Evolutionary conservation across 2,888 invertebrate species (phyloP).

Genomic region (Lysandra coridon): DNA sequence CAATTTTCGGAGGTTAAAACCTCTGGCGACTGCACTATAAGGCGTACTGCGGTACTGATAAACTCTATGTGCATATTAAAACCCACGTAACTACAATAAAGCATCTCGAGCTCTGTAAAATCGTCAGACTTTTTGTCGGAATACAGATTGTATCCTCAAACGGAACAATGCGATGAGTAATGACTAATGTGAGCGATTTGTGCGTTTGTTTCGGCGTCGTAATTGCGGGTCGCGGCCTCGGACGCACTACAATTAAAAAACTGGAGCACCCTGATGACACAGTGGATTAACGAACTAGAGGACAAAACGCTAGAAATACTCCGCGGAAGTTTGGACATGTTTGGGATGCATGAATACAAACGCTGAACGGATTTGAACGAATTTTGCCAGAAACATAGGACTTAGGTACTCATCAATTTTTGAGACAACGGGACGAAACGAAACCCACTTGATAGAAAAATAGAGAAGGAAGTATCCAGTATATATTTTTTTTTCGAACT

Average conservation of each 20-base stretch:
- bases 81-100: background rate
- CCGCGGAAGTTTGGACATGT: background rate
- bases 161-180: slow-evolving; percentile 18
- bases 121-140: background rate
- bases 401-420: background rate
- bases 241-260: slow-evolving; percentile 57
- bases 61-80: too few relatives aligned
- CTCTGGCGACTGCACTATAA: too few relatives aligned
- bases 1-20: too few relatives aligned
- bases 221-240: slow-evolving; percentile 71
- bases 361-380: background rate
- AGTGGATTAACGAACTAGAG: slow-evolving; percentile 1
- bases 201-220: slow-evolving; percentile 70
- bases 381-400: background rate
- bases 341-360: background rate
- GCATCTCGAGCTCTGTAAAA: background rate
- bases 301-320: background rate
- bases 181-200: slow-evolving; percentile 55
- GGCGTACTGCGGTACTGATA: too few relatives aligned
- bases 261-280: slow-evolving; percentile 43
- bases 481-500: too few relatives aligned
- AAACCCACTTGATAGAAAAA: too few relatives aligned
- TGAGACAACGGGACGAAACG: background rate
- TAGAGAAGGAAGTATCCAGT: too few relatives aligned
- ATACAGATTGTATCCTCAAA: background rate